phyloP scores from a whole-genome alignment of 2,888 invertebrate species.

The Scaptomyza polygonia region DNA sequence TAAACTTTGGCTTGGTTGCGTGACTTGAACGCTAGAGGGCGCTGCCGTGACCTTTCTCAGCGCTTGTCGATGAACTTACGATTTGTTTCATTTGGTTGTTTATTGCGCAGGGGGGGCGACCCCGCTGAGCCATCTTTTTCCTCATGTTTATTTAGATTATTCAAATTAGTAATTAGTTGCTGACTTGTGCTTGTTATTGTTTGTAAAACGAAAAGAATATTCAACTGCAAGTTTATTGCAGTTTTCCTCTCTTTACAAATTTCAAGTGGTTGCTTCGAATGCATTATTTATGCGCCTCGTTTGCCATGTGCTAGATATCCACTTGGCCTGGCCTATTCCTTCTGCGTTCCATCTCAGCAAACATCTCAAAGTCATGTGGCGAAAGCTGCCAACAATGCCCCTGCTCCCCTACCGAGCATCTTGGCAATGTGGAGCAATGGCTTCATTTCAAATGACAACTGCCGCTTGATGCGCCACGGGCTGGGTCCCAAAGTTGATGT shows the following conservation, averaged over 20 bases:
- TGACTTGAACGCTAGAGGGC: conserved; percentile 25
- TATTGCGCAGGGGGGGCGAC: neutral
- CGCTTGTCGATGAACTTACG: conserved; percentile 22
- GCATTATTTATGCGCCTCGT: conserved; percentile 72
- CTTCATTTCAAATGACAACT: conserved; percentile 75
- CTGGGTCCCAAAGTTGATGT: conserved; percentile 48
- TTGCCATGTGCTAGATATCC: conserved; percentile 73
- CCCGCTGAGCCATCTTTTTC: conserved; percentile 48
- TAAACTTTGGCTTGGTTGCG: conserved; percentile 21
- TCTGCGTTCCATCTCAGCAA: conserved; percentile 35
- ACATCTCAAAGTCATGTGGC: conserved; percentile 59
- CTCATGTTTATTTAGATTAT: conserved; percentile 55
- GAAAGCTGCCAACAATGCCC: conserved; percentile 43
- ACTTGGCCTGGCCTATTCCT: conserved; percentile 57
- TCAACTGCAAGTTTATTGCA: conserved; percentile 63
- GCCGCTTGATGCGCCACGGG: conserved; percentile 69
- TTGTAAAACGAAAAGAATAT: conserved; percentile 10
- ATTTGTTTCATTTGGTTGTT: conserved; percentile 21
- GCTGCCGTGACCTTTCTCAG: conserved; percentile 47
- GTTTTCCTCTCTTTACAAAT: conserved; percentile 33
- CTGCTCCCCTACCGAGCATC: neutral
- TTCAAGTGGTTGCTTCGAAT: conserved; percentile 66
- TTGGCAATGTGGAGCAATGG: conserved; percentile 69
- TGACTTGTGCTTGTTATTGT: conserved; percentile 32
- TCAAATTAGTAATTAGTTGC: conserved; percentile 60